Base-by-base conservation (phyloP, 92 coral and sea anemone species). In the Paramuricea clavata region DNA sequence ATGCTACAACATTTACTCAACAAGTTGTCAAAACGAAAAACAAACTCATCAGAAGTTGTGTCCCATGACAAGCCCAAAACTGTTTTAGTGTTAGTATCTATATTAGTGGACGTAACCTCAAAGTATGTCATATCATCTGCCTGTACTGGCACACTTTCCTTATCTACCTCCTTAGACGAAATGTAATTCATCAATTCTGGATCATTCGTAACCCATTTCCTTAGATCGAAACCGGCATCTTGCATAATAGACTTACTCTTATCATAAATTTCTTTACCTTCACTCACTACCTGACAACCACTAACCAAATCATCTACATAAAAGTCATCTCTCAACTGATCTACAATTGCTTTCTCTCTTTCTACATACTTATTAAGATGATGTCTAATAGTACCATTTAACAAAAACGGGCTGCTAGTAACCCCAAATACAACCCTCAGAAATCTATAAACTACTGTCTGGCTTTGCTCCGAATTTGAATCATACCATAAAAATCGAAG, bases 401-500 rank as follows among this genome's bases (percentile, higher is more conserved):
- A 28, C 28, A 28, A 28, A 69, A 28, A 28, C 5, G 44, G 16
- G 43, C 76, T 30, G 17, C 76, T 69, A n/a, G 43, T 61, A 13
- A 61, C 69, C 28, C 69, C 69, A 61, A 61, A 23, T 23, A 61
- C 69, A 5, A 61, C 69, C 2, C 69, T 19, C 1, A 61, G 76
- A 69, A 69, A 69, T 69, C 44, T 69, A 69, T 34, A 6, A 6
- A 69, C 1, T 4, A 69, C 9, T 61, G 69, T 23, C 31, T 61
- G 69, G 1, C 31, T 61, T 16, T 61, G 69, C 19, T 16, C 52
- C 10, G 52, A 5, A 17, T 61, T 26, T 19, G 69, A 61, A 54
- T 78, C 69, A 56, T 16, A 31, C 83, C 83, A 78, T 22, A 78
- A 62, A 16, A 78, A 78, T 26, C 83, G 27, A 30, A 78, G 68